Evolutionary conservation across 2,888 invertebrate genomes (phyloP), one percentile per base, ranked within the genome.

Genomic region (Cenopis cana): DNA sequence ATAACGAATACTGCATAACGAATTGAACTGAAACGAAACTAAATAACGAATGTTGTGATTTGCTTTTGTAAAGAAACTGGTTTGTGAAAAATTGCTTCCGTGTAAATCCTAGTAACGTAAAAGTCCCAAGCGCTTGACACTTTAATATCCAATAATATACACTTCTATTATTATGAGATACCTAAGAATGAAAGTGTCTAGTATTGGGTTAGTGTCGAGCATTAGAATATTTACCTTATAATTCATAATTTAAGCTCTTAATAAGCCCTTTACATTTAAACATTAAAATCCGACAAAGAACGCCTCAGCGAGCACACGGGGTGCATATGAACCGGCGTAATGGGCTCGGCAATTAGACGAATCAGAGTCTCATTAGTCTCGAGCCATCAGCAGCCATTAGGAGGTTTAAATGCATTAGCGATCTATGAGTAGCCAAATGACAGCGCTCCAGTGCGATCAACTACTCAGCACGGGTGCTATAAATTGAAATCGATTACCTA

Each of bases 321-420:
- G 20, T 54, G 52, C 52, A 54, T 54, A 54, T 20, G 52, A 20
- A 50, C 52, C 8, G 52, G 52, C 50, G 18, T 54, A 54, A 54
- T 54, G 52, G 20, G 20, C 20, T 20, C 52, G 24, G 52, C 52
- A 54, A 54, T 54, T 54, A 54, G 52, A 54, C 52, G 24, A 54
- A 54, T 54, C 52, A 6, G 52, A 20, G 20, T 20, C 52, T 54
- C 52, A 54, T 54, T 54, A 54, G 52, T 52, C 50, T 17, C 20
- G 18, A 52, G 50, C 50, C 52, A 54, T 54, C 52, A 54, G 52
- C 20, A 14, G 24, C 52, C 52, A 54, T 54, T 54, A 54, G 18
- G 18, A 17, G 17, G 18, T 52, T 52, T 52, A 52, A 52, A 54
- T 54, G 52, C 52, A 46, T 46, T 24, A 54, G 52, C 20, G 52